Conservation (phyloP, 2,113 vertebrate species). For the Alligator sinensis region DNA sequence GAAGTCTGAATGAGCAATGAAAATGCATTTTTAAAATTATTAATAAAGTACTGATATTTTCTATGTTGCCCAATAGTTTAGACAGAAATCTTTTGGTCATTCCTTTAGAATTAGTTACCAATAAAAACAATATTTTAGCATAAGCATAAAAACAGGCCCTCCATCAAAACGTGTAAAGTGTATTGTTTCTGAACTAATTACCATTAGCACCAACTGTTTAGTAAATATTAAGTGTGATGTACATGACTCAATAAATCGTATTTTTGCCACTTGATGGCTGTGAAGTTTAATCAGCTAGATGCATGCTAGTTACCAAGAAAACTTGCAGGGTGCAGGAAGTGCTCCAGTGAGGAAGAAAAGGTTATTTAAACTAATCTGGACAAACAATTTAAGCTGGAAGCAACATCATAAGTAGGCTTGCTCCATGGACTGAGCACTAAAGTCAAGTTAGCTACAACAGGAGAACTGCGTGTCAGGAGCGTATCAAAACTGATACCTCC, state of each 20-base stretch:
- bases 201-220: background rate
- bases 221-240: conserved; percentile 25
- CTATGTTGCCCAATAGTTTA: background rate
- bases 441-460: background rate
- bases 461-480: background rate
- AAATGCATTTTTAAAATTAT: background rate
- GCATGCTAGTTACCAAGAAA: background rate
- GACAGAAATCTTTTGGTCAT: background rate
- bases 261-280: background rate
- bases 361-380: background rate
- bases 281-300: background rate
- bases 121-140: background rate
- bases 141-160: background rate
- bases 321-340: background rate
- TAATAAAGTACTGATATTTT: background rate
- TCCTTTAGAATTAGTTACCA: background rate
- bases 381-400: background rate
- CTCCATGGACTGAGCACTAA: background rate
- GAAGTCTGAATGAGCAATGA: background rate
- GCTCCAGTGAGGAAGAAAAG: background rate
- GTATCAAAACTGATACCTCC: background rate
- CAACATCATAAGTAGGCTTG: background rate
- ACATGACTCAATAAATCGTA: conserved; percentile 10
- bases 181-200: background rate
- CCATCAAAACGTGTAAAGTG: background rate